A percentile compares a stretch with the other conserved stretches of the same genome.
These are phyloP conservation scores for Diadophis punctatus DNA, from an alignment of 2,113 vertebrate genomes.

Conservation along the genomic window DNA sequence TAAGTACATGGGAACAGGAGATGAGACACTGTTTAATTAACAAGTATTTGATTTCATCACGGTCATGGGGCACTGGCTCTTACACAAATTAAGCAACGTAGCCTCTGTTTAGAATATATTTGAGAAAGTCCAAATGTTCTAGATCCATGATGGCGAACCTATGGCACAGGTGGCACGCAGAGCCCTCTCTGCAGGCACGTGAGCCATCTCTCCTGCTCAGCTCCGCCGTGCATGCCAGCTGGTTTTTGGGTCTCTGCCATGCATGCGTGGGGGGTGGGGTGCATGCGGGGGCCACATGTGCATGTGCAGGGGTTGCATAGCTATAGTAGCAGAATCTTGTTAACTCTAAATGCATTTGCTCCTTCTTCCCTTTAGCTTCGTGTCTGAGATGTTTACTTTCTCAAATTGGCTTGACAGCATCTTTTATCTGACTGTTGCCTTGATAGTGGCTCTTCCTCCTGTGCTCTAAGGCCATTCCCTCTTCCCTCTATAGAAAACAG, in stretches of 20 bases:
- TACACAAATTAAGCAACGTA: neutral
- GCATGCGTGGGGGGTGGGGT: too few relatives aligned
- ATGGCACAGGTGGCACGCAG: too few relatives aligned
- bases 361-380: neutral
- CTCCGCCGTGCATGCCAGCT: too few relatives aligned
- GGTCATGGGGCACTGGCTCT: neutral
- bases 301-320: neutral
- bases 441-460: neutral
- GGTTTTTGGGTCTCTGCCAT: too few relatives aligned
- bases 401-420: neutral
- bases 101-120: neutral
- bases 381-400: neutral
- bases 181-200: too few relatives aligned
- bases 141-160: too few relatives aligned
- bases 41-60: neutral
- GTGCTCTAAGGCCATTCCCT: neutral
- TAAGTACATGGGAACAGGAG: neutral
- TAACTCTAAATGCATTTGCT: neutral
- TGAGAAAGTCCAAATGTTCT: neutral
- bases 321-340: neutral
- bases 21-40: neutral
- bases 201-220: too few relatives aligned
- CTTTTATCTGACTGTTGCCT: neutral
- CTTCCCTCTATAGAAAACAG: neutral
- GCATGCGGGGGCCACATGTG: too few relatives aligned